Percentiles rank a stretch among this genome's conserved stretches.
phyloP scores from a whole-genome alignment of 2,888 invertebrate genomes.

The Rhyacophila evoluta region DNA sequence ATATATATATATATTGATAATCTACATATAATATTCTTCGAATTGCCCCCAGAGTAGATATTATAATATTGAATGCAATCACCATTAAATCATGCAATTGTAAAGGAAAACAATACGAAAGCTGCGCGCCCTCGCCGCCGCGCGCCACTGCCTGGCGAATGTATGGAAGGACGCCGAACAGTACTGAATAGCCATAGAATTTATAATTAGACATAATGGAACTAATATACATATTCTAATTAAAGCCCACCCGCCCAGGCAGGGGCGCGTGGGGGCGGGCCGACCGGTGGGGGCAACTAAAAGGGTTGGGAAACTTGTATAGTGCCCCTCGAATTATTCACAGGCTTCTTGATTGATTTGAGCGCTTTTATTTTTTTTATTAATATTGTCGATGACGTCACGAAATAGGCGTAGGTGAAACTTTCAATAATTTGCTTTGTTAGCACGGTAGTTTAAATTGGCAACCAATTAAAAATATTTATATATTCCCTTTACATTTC shows the following conservation, averaged over 20 bases:
- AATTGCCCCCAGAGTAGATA: not conserved
- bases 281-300: slow-evolving; percentile 65
- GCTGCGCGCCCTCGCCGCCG: not conserved
- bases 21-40: not conserved
- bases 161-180: slow-evolving; percentile 44
- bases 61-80: not conserved
- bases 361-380: slow-evolving; percentile 46
- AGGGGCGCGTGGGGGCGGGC: slow-evolving; percentile 59
- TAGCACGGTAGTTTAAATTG: not conserved
- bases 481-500: too few relatives aligned
- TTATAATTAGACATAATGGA: slow-evolving; percentile 56
- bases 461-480: not conserved
- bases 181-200: slow-evolving; percentile 55
- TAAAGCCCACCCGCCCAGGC: slow-evolving; percentile 60
- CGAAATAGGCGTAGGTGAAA: not conserved
- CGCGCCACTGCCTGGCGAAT: slow-evolving; percentile 10
- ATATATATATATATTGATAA: too few relatives aligned
- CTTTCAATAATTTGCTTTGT: not conserved
- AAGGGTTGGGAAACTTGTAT: slow-evolving; percentile 61
- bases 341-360: slow-evolving; percentile 52
- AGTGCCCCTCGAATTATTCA: slow-evolving; percentile 51
- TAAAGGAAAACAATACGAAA: slow-evolving; percentile 22
- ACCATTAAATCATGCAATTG: slow-evolving; percentile 22
- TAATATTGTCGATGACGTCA: slow-evolving; percentile 17
- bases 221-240: slow-evolving; percentile 56